phyloP scores from a whole-genome alignment of 2,113 vertebrate species.

The Tyto alba region DNA sequence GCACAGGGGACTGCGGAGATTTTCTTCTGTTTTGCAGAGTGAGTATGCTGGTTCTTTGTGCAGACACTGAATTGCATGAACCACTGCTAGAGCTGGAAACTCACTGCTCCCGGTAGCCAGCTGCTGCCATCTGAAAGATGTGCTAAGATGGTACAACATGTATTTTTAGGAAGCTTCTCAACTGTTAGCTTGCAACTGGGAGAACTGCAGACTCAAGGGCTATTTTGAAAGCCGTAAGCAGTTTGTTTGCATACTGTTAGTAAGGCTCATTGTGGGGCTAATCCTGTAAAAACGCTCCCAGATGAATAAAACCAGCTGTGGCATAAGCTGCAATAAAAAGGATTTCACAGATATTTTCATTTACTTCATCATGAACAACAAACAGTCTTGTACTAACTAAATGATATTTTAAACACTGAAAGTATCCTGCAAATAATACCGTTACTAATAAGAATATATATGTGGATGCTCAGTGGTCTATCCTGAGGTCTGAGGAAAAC shows the following conservation, averaged over 20 bases:
- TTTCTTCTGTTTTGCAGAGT: neutral
- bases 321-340: neutral
- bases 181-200: neutral
- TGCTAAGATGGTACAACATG: neutral
- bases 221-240: neutral
- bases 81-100: neutral
- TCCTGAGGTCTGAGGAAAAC: neutral
- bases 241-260: neutral
- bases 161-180: neutral
- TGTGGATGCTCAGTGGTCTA: neutral
- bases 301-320: neutral
- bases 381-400: neutral
- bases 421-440: neutral
- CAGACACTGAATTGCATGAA: neutral
- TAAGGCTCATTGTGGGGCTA: neutral
- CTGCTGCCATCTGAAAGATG: neutral
- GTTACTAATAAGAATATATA: neutral
- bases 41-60: neutral
- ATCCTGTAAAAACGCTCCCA: neutral
- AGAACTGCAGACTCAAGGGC: neutral
- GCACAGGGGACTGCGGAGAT: neutral
- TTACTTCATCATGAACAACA: neutral
- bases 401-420: neutral
- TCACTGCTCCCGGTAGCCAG: neutral
- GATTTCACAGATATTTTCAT: neutral